Evolutionary conservation across 2,888 invertebrate species (phyloP), one percentile per base, ranked within the genome.

Genomic region (Synanthedon tipuliformis): DNA sequence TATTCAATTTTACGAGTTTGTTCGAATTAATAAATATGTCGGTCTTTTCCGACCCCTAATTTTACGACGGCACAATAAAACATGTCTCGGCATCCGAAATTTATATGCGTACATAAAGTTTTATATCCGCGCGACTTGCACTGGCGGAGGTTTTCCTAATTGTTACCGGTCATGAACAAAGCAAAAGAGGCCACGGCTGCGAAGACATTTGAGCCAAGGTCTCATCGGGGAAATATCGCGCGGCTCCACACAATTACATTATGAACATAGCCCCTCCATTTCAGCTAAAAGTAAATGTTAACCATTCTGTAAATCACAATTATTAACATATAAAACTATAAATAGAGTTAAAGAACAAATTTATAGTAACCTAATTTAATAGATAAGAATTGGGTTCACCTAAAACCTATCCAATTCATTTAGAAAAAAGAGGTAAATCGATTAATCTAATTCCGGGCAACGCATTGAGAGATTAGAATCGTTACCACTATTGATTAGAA

Each of bases 21-120:
- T 83, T 82, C 81, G 80, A 85, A 86, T 87, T 86, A 86, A 78
- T 87, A 87, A 87, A 86, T 86, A 85, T 84, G 81, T 84, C 81
- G 83, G 84, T 81, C 75, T 82, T 79, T 84, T 75, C 84, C 82
- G 78, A 78, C 80, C 85, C 84, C 75, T 81, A 83, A 86, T 83
- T 87, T 87, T 85, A 87, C 84, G 85, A 82, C 64, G 63, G 70
- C 65, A 79, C 84, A 86, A 83, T 86, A 87, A 87, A 87, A 85
- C 85, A 86, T 86, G 87, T 86, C 86, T 81, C 86, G 86, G 81
- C 84, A 86, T 79, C 79, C 71, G 23, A 78, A 87, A 87, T 86
- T 86, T 87, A 86, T 86, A 85, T 77, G 81, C 81, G 82, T 81
- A 84, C 85, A 86, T 87, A 87, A 87, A 87, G 80, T 87, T 87